Base-by-base conservation (phyloP, 2,113 vertebrate genomes). In the Colistium nudipinnis region DNA sequence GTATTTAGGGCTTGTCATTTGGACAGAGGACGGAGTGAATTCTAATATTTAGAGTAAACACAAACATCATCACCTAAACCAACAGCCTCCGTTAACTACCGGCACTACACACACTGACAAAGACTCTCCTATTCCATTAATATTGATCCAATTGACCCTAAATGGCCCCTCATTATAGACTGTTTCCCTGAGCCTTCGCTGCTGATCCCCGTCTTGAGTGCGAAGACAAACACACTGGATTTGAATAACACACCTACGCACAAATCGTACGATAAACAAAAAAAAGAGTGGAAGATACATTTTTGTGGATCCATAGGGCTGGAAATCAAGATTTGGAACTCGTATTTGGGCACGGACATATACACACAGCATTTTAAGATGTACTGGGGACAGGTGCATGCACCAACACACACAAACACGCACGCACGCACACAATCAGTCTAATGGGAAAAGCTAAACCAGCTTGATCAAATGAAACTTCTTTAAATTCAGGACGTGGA, bases 61-160 rank as follows among this genome's bases (percentile, higher is more conserved):
- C 80, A 88, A 82, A 81, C 77, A 88, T 89, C 90, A 87, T 85
- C 72, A 81, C 66, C 82, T 79, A 79, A 80, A 82, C 77, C 68
- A 78, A 77, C 86, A 86, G 80, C 17, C 56, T 66, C 88, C 88
- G 87, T 49, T 91, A 89, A 88, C n/a, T n/a, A n/a, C n/a, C n/a
- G 86, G 30, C 67, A 11, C 65, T 68, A 77, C 14, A 84, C 67
- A 73, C 71, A 64, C 81, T 17, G 67, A 48, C 9, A 41, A 68
- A 61, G 76, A 78, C 78, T 87, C 70, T 71, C 19, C 66, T 60
- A 43, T 74, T 66, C 67, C 22, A n/a, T 39, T 44, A 8, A 39
- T 81, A 91, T 90, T 51, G 90, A 90, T 87, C 83, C 63, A 68
- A 81, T 77, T 83, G 83, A 91, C 84, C 83, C 78, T 49, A 74